Evolutionary conservation across 2,113 vertebrate genomes (phyloP), one percentile per base, ranked within the genome.

Genomic region (Epinephelus moara): DNA sequence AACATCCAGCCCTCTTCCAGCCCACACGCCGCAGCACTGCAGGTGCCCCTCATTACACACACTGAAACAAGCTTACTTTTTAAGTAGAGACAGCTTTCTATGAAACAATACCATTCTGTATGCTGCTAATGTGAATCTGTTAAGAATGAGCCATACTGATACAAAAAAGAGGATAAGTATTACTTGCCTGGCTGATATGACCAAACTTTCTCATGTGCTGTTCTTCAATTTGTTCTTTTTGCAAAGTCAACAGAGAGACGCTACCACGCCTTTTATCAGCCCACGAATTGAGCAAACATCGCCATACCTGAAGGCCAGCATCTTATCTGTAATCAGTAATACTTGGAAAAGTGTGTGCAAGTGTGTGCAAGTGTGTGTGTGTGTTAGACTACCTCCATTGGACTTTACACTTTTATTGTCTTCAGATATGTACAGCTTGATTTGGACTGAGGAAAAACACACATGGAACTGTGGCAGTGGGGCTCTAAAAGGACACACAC

Each of bases 331-430:
- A 47, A 84, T 66, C 72, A 61, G 79, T 60, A 63, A 12, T 40
- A 76, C 17, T 15, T 59, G 19, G 47, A 60, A 60, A 42, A 27
- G 63, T 47, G 60, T 71, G 30, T 19, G 4, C 30, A 27, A 27
- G 27, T 27, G 27, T 27, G 33, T 33, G 2, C 27, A 30, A 30
- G 27, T 30, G 27, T 30, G 25, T 25, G 25, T 69, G 47, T 55
- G 30, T 40, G 18, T 70, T n/a, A 12, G 17, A 25, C 1, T 37
- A 6, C 50, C 21, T 3, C 13, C 27, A 49, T 0, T 81, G 70
- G 66, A 93, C 87, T 88, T 88, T 84, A 80, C 25, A 47, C 88
- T 88, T 73, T 23, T 45, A 64, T 53, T 55, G 53, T 69, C 63
- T 74, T 61, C 23, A 70, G 57, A 57, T 85, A 81, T n/a, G 27